Base-by-base conservation (phyloP, 2,888 invertebrate species). In the Dichetophora obliterata region DNA sequence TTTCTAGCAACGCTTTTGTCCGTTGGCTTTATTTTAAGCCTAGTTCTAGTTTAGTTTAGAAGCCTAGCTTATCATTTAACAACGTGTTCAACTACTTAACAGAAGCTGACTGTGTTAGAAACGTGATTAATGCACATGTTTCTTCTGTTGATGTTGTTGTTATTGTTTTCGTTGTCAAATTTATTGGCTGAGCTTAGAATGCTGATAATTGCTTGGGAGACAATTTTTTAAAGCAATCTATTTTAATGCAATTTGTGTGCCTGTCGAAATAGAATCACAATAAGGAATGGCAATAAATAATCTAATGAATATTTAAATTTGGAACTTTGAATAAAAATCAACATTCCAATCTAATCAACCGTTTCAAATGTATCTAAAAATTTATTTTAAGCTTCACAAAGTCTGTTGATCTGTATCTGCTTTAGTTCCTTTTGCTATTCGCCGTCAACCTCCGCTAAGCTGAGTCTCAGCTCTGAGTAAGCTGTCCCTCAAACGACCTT, bases 91-190 rank as follows among this genome's bases (percentile, higher is more conserved):
- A 65, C 65, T 63, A 54, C 50, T 31, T 37, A 57, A 71, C 71
- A 71, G 71, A 43, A 71, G 71, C 71, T 19, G 37, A 14, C 52
- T 54, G 14, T 14, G 54, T 11, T 70, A 43, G 65, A 74, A 72
- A 54, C 74, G 74, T 74, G 74, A 74, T 66, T 74, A 54, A 74
- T 65, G 74, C 54, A 16, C 34, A 34, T 65, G 74, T 37, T 74
- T 52, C 27, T 74, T 43, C 31, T 22, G 37, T 9, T 22, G 48
- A 3, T 61, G 59, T 69, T 75, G 70, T 48, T 63, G 5, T 31
- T 31, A 5, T 37, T 75, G 24, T 68, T 50, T 50, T 50, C 27
- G 31, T 24, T 50, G 37, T 31, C n/a, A 34, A 71, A 71, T 71
- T 71, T 71, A 71, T 71, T 71, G 37, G 24, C 37, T 14, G 16